These are phyloP conservation scores for Anadara kagoshimensis DNA, from an alignment of 1,140 invertebrate genomes.

Conservation along the genomic window DNA sequence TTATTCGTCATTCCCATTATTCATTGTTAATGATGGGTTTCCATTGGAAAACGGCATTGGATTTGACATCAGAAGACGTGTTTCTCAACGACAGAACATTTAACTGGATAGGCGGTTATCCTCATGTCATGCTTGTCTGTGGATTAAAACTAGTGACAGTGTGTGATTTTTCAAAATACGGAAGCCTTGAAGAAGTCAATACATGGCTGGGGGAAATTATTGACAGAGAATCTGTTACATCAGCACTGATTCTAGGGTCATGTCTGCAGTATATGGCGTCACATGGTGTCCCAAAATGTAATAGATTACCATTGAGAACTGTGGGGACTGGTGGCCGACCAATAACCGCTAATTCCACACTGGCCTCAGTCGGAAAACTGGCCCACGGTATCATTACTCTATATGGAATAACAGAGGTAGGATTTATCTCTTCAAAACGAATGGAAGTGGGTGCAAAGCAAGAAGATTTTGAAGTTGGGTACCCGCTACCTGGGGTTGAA, in stretches of 20 bases:
- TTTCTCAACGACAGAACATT: not conserved
- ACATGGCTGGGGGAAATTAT: not conserved
- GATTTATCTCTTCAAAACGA: not conserved
- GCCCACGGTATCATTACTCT: not conserved
- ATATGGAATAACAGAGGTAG: not conserved
- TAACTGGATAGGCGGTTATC: conserved; percentile 5
- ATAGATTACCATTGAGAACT: not conserved
- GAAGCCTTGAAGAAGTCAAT: not conserved
- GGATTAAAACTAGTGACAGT: not conserved
- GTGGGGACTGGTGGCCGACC: not conserved
- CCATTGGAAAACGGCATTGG: not conserved
- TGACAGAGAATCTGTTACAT: not conserved
- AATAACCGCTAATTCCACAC: not conserved
- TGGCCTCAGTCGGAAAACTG: not conserved
- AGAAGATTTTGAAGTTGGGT: not conserved
- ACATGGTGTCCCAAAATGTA: not conserved
- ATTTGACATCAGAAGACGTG: not conserved
- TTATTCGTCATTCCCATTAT: not conserved
- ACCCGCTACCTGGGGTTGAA: not conserved
- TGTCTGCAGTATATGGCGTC: not conserved
- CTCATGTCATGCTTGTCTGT: not conserved
- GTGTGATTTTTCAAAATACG: not conserved
- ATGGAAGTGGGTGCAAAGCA: not conserved
- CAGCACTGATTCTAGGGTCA: not conserved
- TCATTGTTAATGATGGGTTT: not conserved